Conservation (phyloP, 2,888 invertebrate species). For the Drosophila setosimentum region DNA sequence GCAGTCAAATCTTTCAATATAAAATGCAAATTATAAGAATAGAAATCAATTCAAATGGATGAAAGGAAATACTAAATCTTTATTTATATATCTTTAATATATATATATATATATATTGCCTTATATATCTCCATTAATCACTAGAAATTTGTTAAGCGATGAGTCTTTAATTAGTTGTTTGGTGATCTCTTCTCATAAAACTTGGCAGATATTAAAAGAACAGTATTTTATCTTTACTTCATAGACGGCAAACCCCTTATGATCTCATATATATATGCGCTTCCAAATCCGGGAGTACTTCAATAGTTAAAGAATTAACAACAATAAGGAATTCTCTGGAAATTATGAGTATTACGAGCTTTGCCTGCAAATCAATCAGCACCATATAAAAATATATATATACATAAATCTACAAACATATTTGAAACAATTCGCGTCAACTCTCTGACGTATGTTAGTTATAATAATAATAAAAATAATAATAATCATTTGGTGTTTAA, state of each 20-base stretch:
- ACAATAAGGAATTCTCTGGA: neutral
- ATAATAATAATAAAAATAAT: conserved; percentile 15
- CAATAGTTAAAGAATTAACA: neutral
- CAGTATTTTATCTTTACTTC: neutral
- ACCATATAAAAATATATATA: conserved; percentile 1
- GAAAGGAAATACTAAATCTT: neutral
- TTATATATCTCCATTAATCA: neutral
- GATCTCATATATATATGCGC: neutral
- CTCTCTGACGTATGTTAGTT: conserved; percentile 29
- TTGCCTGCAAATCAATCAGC: conserved; percentile 21
- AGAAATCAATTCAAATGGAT: neutral
- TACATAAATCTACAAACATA: neutral
- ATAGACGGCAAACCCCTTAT: neutral
- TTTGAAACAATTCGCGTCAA: conserved; percentile 11
- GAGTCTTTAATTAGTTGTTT: neutral
- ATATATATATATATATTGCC: neutral
- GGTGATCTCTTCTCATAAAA: neutral
- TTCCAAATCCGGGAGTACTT: neutral
- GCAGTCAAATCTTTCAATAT: neutral
- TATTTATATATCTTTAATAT: neutral
- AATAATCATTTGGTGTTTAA: conserved; percentile 25
- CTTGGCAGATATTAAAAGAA: neutral
- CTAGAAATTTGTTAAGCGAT: neutral
- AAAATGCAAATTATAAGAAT: neutral
- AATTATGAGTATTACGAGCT: conserved; percentile 15